Evolutionary conservation across 2,797 vertebrate species (phyloP).

Genomic region (Buphagus erythrorhynchus): DNA sequence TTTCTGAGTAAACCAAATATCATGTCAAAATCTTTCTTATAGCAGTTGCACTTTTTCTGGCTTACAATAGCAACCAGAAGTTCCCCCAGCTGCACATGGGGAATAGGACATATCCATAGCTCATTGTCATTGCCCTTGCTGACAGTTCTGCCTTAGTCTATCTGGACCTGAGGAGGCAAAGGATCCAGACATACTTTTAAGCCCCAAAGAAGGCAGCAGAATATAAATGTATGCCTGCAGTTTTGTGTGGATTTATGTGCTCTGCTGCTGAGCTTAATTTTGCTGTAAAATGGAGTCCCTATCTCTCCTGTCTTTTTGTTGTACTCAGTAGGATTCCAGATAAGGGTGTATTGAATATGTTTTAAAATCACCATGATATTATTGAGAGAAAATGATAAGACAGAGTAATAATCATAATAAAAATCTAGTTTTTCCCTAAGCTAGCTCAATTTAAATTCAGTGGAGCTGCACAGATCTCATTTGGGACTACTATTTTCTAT

Average conservation of each 20-base stretch:
- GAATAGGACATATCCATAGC: not conserved
- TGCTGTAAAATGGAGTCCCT: not conserved
- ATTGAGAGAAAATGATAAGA: not conserved
- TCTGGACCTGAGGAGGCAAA: not conserved
- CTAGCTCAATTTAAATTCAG: not conserved
- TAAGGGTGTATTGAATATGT: not conserved
- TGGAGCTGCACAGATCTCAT: not conserved
- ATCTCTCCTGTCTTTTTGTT: not conserved
- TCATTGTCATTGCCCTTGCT: not conserved
- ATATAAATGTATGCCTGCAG: not conserved
- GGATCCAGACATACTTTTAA: not conserved
- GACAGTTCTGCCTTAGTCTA: not conserved
- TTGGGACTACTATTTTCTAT: not conserved
- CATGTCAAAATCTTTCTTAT: not conserved
- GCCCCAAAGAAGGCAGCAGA: not conserved
- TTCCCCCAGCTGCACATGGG: fast-evolving
- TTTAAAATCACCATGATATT: constrained; percentile 20
- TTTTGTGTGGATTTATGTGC: not conserved
- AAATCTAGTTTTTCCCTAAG: not conserved
- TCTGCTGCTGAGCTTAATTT: not conserved
- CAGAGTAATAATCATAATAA: not conserved
- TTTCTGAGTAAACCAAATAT: not conserved
- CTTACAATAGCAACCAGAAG: not conserved
- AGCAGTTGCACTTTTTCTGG: not conserved
- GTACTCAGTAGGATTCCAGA: not conserved